A percentile compares a stretch with the other conserved stretches of the same genome.
Evolutionary conservation across 1,140 invertebrate species (phyloP).

Genomic region (Bombus haemorrhoidalis): DNA sequence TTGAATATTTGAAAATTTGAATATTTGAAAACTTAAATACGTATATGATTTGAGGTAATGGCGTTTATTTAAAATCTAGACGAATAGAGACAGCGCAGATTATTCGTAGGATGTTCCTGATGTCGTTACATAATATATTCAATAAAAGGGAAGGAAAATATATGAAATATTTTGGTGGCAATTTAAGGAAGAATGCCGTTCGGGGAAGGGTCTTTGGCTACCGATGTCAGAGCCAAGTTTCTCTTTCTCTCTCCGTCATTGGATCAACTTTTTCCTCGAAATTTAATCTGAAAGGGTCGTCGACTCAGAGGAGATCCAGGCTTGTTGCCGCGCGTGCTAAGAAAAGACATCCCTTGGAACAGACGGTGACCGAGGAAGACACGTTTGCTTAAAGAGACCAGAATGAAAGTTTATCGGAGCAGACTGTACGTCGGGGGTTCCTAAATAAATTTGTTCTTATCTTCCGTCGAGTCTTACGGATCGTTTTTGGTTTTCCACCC

Average conservation of each 20-base stretch:
- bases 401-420: slow-evolving; percentile 40
- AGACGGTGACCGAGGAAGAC: not conserved
- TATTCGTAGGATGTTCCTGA: too few relatives aligned
- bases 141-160: not conserved
- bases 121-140: not conserved
- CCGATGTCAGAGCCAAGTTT: not conserved
- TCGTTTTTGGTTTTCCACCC: not conserved
- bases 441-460: slow-evolving; percentile 48
- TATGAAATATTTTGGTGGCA: not conserved
- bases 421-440: not conserved
- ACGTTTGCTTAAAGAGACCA: slow-evolving; percentile 29
- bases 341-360: not conserved
- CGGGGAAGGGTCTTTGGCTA: too few relatives aligned
- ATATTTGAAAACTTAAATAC: too few relatives aligned
- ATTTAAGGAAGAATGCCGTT: not conserved
- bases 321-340: not conserved
- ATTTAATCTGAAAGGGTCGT: slow-evolving; percentile 30
- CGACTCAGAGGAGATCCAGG: too few relatives aligned
- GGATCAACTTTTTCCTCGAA: slow-evolving; percentile 17
- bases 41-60: too few relatives aligned
- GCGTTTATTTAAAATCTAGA: not conserved
- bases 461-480: not conserved
- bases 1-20: too few relatives aligned
- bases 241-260: not conserved
- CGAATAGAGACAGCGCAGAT: not conserved